A percentile compares a stretch with the other conserved stretches of the same genome.
Evolutionary conservation across 2,797 vertebrate genomes (phyloP).

Genomic region (Loris lydekkerianus): DNA sequence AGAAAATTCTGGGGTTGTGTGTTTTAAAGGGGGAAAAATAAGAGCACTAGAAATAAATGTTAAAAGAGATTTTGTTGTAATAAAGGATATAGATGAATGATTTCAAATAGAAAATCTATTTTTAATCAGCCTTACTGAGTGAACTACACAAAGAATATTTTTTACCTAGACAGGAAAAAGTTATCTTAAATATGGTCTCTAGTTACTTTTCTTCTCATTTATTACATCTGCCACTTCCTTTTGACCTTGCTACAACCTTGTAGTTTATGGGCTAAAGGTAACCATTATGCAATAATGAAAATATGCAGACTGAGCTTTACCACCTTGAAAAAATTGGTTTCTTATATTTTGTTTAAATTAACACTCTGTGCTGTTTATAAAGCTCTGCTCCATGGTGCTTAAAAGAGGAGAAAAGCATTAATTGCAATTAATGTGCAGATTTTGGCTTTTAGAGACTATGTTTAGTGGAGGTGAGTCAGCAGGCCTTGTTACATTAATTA

Average conservation of each 20-base stretch:
- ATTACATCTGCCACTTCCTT: slow-evolving; percentile 82
- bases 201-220: slow-evolving; percentile 79
- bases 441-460: slow-evolving; percentile 61
- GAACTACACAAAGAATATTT: slow-evolving; percentile 15
- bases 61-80: neutral
- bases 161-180: slow-evolving; percentile 31
- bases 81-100: neutral
- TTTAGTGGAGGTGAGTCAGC: slow-evolving; percentile 38
- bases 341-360: slow-evolving; percentile 87
- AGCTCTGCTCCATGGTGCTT: slow-evolving; percentile 72
- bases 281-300: slow-evolving; percentile 87
- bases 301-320: slow-evolving; percentile 87
- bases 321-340: slow-evolving; percentile 82
- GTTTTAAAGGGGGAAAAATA: neutral
- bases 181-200: slow-evolving; percentile 74
- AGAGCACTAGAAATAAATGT: neutral
- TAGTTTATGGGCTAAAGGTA: slow-evolving; percentile 88
- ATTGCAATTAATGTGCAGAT: neutral
- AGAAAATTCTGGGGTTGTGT: neutral
- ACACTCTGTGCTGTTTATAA: slow-evolving; percentile 83
- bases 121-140: neutral
- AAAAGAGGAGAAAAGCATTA: slow-evolving; percentile 63
- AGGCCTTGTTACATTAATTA: slow-evolving; percentile 34
- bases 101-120: slow-evolving; percentile 40
- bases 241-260: slow-evolving; percentile 85